phyloP scores from a whole-genome alignment of 2,888 invertebrate species.

The Rotaria macrura region DNA sequence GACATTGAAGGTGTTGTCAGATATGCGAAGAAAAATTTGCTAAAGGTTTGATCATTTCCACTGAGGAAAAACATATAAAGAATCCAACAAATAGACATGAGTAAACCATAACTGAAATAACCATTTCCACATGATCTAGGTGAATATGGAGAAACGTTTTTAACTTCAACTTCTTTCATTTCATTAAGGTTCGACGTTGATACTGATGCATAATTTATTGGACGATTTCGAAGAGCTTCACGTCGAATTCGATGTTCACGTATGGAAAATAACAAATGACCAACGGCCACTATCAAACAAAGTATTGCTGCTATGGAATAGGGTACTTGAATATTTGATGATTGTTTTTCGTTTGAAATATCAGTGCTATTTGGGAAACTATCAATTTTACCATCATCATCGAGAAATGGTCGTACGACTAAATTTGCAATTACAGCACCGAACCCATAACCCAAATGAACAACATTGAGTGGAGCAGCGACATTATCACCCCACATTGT shows the following conservation, averaged over 20 bases:
- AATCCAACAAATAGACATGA: not conserved
- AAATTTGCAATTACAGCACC: slow-evolving; percentile 40
- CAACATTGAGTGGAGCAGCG: slow-evolving; percentile 39
- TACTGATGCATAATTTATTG: not conserved
- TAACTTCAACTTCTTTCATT: not conserved
- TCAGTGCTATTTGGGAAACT: not conserved
- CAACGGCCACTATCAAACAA: not conserved
- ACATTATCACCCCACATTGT: slow-evolving; percentile 39
- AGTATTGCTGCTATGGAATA: not conserved
- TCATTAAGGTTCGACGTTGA: not conserved
- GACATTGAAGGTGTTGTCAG: not conserved
- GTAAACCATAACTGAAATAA: not conserved
- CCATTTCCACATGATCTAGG: not conserved
- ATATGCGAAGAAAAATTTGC: not conserved
- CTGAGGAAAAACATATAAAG: not conserved
- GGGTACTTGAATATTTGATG: not conserved
- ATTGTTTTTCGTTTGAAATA: not conserved
- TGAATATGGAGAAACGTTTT: not conserved
- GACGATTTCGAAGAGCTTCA: not conserved
- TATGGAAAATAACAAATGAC: not conserved
- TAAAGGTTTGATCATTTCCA: slow-evolving; percentile 12
- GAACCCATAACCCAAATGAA: slow-evolving; percentile 40
- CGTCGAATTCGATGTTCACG: not conserved
- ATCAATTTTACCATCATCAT: not conserved
- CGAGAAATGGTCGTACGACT: slow-evolving; percentile 39